Evolutionary conservation across 1,140 invertebrate genomes (phyloP).

Genomic region (Limonius californicus): DNA sequence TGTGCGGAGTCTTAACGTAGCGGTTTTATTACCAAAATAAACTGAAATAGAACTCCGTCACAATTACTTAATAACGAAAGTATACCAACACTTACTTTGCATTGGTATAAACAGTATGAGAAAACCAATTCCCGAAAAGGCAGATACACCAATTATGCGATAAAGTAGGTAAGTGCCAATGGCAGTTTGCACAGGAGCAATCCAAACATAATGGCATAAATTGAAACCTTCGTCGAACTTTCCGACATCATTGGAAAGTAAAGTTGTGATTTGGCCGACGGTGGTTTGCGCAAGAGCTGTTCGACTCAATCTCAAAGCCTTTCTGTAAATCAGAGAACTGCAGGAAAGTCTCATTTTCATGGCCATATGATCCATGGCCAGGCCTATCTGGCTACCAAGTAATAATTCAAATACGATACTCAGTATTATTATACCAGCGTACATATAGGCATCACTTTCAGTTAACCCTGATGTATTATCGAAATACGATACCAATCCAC

Average conservation of each 20-base stretch:
- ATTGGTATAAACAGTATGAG: slow-evolving; percentile 79
- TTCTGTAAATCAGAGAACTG: slow-evolving; percentile 76
- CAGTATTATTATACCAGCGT: slow-evolving; percentile 64
- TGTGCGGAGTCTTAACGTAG: slow-evolving; percentile 56
- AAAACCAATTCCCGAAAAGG: slow-evolving; percentile 70
- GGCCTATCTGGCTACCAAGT: slow-evolving; percentile 73
- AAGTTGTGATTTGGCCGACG: slow-evolving; percentile 84
- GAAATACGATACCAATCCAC: slow-evolving; percentile 68
- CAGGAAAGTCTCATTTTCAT: slow-evolving; percentile 77
- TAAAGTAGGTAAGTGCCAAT: slow-evolving; percentile 49
- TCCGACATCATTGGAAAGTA: slow-evolving; percentile 85
- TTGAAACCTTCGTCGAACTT: slow-evolving; percentile 49
- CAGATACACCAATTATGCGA: slow-evolving; percentile 50
- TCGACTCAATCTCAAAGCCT: slow-evolving; percentile 65
- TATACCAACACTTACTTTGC: slow-evolving; percentile 70
- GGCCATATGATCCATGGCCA: slow-evolving; percentile 67
- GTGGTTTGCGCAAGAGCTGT: slow-evolving; percentile 72
- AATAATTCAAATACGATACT: slow-evolving; percentile 67
- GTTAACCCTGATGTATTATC: slow-evolving; percentile 43
- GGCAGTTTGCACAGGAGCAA: slow-evolving; percentile 56
- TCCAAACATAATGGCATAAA: slow-evolving; percentile 50
- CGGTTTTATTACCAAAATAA: slow-evolving; percentile 56
- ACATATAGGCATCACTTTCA: slow-evolving; percentile 59
- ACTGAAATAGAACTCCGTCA: slow-evolving; percentile 35
- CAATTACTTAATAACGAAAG: slow-evolving; percentile 26